A percentile compares a stretch with the other conserved stretches of the same genome.
Conservation (phyloP, 2,888 invertebrate species). For the Clivina fossor region DNA sequence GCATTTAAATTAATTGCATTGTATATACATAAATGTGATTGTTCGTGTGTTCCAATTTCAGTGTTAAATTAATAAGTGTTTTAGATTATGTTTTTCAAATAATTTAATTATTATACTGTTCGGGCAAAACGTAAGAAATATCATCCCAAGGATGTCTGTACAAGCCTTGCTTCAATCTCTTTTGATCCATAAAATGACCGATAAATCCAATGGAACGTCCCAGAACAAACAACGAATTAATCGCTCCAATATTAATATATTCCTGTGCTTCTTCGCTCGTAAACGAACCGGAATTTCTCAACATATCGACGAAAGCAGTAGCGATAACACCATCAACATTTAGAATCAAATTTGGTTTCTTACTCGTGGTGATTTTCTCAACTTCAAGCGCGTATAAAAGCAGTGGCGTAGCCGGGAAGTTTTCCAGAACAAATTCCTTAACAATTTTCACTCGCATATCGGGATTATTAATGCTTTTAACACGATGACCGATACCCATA, state of each 20-base stretch:
- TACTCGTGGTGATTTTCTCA: slow-evolving; percentile 97
- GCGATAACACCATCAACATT: slow-evolving; percentile 99
- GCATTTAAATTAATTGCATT: no score
- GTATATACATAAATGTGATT: no score
- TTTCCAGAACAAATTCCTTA: slow-evolving; percentile 91
- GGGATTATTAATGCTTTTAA: slow-evolving; percentile 94
- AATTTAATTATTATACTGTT: slow-evolving; percentile 60
- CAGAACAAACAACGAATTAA: slow-evolving; percentile 97
- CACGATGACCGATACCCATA: slow-evolving; percentile 97
- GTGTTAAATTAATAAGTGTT: no score
- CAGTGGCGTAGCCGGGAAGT: slow-evolving; percentile 93
- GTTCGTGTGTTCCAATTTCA: no score
- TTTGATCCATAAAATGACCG: slow-evolving; percentile 98
- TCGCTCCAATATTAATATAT: slow-evolving; percentile 95
- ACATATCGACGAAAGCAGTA: slow-evolving; percentile 94
- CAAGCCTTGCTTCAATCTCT: slow-evolving; percentile 96
- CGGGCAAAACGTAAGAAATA: slow-evolving; percentile 85
- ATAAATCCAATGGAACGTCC: slow-evolving; percentile 98
- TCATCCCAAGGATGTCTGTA: slow-evolving; percentile 99
- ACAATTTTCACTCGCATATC: slow-evolving; percentile 97
- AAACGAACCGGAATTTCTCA: slow-evolving; percentile 91
- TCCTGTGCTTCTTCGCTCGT: slow-evolving; percentile 97
- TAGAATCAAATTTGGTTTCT: slow-evolving; percentile 99
- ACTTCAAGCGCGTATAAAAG: slow-evolving; percentile 95
- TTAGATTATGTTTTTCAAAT: slow-evolving; percentile 14